These are phyloP conservation scores for Drosophila prosaltans DNA, from an alignment of 1,140 invertebrate species.

Conservation along the genomic window DNA sequence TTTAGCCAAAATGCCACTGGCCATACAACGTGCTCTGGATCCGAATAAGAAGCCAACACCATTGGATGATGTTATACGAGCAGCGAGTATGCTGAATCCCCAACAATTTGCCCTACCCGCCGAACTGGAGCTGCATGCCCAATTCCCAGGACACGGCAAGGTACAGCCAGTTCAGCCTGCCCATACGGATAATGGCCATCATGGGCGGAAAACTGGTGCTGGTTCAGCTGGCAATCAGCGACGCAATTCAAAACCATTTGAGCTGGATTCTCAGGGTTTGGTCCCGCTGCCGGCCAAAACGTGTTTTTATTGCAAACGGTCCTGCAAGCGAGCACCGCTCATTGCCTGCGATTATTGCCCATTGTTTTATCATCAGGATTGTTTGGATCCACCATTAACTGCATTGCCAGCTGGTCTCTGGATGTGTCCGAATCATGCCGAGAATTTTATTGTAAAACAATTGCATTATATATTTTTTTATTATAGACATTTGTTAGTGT, in stretches of 20 bases:
- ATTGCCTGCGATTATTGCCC: constrained; percentile 97
- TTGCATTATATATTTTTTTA: too few species aligned
- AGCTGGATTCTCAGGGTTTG: constrained; percentile 89
- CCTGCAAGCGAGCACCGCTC: constrained; percentile 91
- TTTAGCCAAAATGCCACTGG: constrained; percentile 67
- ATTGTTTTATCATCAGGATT: constrained; percentile 94
- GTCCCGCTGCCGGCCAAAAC: constrained; percentile 92
- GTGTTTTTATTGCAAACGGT: constrained; percentile 93
- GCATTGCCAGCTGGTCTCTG: constrained; percentile 93
- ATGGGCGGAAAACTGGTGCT: constrained; percentile 48
- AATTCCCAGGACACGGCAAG: constrained; percentile 93
- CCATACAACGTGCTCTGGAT: constrained; percentile 73
- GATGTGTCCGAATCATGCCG: constrained; percentile 99
- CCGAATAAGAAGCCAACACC: constrained; percentile 85
- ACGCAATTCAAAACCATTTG: constrained; percentile 84
- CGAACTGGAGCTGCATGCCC: constrained; percentile 90
- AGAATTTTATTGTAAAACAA: constrained; percentile 89
- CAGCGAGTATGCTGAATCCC: constrained; percentile 93
- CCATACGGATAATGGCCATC: constrained; percentile 49
- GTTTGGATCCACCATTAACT: constrained; percentile 95
- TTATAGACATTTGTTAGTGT: too few species aligned
- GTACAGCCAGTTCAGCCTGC: constrained; percentile 67
- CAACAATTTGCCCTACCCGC: constrained; percentile 93
- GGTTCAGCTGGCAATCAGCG: constrained; percentile 44
- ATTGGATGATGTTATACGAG: constrained; percentile 90